Conservation (phyloP, 1,140 invertebrate species). For the Drosophila auraria region DNA sequence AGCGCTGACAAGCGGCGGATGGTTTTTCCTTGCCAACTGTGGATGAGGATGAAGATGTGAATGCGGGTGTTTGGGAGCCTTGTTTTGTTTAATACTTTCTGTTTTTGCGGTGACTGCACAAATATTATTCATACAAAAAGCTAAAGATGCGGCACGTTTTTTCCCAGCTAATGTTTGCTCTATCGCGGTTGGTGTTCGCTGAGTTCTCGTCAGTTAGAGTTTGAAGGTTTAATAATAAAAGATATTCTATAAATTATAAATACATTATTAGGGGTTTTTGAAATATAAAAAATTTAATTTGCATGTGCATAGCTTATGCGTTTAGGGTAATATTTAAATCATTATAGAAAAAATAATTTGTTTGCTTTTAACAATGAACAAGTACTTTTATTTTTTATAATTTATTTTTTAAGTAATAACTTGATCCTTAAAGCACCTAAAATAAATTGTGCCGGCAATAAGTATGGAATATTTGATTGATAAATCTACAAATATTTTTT, state of each 20-base stretch:
- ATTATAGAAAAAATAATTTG: too few relatives aligned
- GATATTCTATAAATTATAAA: neutral
- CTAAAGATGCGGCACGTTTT: conserved; percentile 46
- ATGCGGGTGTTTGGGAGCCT: conserved; percentile 35
- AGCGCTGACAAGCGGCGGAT: conserved; percentile 60
- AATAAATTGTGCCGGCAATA: too few relatives aligned
- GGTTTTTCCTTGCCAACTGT: conserved; percentile 34
- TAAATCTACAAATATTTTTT: too few relatives aligned
- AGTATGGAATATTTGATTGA: too few relatives aligned
- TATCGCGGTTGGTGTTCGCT: neutral
- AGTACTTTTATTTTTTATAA: too few relatives aligned
- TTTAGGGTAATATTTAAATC: too few relatives aligned
- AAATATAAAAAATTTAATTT: too few relatives aligned
- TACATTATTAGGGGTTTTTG: neutral
- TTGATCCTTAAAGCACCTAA: too few relatives aligned
- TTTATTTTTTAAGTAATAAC: too few relatives aligned
- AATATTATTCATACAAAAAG: conserved; percentile 74
- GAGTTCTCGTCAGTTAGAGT: neutral
- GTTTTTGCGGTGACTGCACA: conserved; percentile 51
- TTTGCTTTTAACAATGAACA: too few relatives aligned
- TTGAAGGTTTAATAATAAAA: too few relatives aligned
- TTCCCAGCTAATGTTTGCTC: neutral
- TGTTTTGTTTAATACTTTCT: conserved; percentile 70
- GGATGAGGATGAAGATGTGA: neutral
- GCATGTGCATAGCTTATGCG: too few relatives aligned